Evolutionary conservation across 2,113 vertebrate species (phyloP).

Genomic region (Phyllostomus discolor): DNA sequence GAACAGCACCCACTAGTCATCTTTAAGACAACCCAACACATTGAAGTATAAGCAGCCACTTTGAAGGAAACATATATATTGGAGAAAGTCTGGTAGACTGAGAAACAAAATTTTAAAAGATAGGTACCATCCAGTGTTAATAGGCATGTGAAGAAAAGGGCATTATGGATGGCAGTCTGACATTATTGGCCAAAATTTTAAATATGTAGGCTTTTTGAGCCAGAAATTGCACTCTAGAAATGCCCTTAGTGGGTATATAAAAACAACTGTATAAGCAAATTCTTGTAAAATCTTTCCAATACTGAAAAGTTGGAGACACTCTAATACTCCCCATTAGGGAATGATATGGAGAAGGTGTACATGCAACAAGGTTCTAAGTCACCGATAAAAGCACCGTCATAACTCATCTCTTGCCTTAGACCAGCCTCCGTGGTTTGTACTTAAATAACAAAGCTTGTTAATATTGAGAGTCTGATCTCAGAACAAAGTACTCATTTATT

Average conservation of each 20-base stretch:
- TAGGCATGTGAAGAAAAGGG: neutral
- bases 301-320: neutral
- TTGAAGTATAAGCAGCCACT: neutral
- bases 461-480: neutral
- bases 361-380: neutral
- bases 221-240: neutral
- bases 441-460: neutral
- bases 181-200: neutral
- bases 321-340: neutral
- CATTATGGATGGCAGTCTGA: neutral
- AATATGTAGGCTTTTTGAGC: neutral
- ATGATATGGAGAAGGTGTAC: no score
- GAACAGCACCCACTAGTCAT: neutral
- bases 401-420: neutral
- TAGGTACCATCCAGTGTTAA: neutral
- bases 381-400: neutral
- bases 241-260: neutral
- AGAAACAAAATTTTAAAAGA: neutral
- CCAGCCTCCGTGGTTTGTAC: neutral
- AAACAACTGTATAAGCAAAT: neutral
- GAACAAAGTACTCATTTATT: neutral
- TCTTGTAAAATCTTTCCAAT: neutral
- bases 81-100: neutral
- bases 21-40: neutral
- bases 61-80: neutral